phyloP scores from a whole-genome alignment of 1,140 invertebrate genomes.

The Leptoteleia sp. region DNA sequence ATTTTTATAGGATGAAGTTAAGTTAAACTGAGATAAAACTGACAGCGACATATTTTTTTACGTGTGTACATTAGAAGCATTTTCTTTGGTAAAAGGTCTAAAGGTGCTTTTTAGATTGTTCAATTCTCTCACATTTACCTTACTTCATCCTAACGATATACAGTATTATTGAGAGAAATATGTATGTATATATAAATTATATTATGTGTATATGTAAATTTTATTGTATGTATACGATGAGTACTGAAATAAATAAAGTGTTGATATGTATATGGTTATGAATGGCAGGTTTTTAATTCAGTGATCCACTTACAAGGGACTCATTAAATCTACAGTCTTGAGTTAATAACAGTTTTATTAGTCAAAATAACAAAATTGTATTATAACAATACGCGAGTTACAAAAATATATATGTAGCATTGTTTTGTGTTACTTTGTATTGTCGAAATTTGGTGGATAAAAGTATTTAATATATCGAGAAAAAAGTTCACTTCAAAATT shows the following conservation, averaged over 20 bases:
- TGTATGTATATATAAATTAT: constrained; percentile 59
- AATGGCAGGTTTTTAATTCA: too few relatives aligned
- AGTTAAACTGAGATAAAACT: constrained; percentile 26
- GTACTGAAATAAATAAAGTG: constrained; percentile 65
- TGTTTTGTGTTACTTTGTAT: constrained; percentile 7
- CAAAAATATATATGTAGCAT: constrained; percentile 28
- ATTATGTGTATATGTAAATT: constrained; percentile 64
- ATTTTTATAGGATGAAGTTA: constrained; percentile 35
- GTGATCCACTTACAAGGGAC: too few relatives aligned
- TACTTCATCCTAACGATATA: constrained; percentile 32
- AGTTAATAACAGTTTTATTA: constrained; percentile 49
- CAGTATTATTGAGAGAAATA: constrained; percentile 51
- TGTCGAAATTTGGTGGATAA: constrained; percentile 8
- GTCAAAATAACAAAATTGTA: constrained; percentile 40
- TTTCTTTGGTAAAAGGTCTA: neutral
- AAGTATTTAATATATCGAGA: too few relatives aligned
- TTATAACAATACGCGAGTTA: constrained; percentile 20
- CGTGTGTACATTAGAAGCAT: too few relatives aligned
- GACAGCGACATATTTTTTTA: neutral
- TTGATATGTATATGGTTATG: constrained; percentile 61
- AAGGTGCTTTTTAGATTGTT: neutral
- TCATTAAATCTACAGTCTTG: neutral
- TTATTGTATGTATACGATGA: constrained; percentile 66
- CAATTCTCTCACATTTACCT: constrained; percentile 7
- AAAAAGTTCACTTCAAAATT: too few relatives aligned